A percentile compares a stretch with the other conserved stretches of the same genome.
Conservation (phyloP, 2,888 invertebrate genomes). For the Choreutis nemorana region DNA sequence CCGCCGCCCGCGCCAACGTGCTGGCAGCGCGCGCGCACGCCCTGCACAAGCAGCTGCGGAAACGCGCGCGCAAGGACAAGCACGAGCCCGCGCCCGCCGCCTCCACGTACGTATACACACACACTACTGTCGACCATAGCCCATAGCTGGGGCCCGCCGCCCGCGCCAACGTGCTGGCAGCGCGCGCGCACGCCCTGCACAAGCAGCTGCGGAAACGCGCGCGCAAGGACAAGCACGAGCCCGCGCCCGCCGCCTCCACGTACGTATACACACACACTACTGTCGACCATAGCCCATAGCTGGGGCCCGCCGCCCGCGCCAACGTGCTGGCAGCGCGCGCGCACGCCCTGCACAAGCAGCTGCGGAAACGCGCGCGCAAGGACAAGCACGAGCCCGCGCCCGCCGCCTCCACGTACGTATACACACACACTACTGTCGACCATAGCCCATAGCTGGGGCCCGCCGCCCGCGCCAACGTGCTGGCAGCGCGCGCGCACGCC, state of each 20-base stretch:
- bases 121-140: too few relatives aligned
- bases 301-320: slow-evolving; percentile 76
- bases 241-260: slow-evolving; percentile 28
- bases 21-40: slow-evolving; percentile 75
- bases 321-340: slow-evolving; percentile 74
- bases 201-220: slow-evolving; percentile 75
- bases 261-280: too few relatives aligned
- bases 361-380: slow-evolving; percentile 72
- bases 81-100: slow-evolving; percentile 38
- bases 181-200: slow-evolving; percentile 72
- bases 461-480: slow-evolving; percentile 85
- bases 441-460: too few relatives aligned
- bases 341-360: slow-evolving; percentile 70
- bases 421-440: too few relatives aligned
- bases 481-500: slow-evolving; percentile 74
- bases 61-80: slow-evolving; percentile 69
- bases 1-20: slow-evolving; percentile 71
- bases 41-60: slow-evolving; percentile 70
- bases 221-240: slow-evolving; percentile 56
- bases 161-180: slow-evolving; percentile 75
- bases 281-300: too few relatives aligned
- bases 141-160: slow-evolving; percentile 79
- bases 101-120: too few relatives aligned
- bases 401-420: slow-evolving; percentile 23
- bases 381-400: slow-evolving; percentile 44